Percentiles rank a stretch among this genome's conserved stretches.
Conservation (phyloP, 2,113 vertebrate genomes). For the Corapipo altera region DNA sequence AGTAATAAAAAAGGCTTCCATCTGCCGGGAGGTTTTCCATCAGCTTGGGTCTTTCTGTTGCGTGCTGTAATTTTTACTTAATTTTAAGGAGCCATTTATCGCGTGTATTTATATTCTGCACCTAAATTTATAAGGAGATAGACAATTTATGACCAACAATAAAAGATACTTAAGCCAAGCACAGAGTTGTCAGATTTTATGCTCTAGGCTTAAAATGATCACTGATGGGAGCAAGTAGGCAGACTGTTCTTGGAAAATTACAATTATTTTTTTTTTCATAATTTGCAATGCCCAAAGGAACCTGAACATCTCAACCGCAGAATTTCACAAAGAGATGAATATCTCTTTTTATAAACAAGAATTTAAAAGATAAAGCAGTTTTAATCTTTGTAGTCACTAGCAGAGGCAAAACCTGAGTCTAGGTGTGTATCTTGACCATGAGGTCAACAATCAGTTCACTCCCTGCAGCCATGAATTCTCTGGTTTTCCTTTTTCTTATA, state of each 20-base stretch:
- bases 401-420: neutral
- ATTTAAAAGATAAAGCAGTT: neutral
- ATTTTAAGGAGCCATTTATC: neutral
- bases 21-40: neutral
- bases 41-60: neutral
- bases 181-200: neutral
- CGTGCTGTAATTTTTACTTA: neutral
- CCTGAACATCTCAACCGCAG: neutral
- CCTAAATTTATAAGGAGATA: neutral
- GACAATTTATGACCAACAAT: neutral
- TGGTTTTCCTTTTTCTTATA: neutral
- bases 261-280: neutral
- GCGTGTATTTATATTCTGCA: neutral
- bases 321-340: neutral
- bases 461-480: neutral
- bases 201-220: neutral
- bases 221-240: neutral
- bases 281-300: neutral
- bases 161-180: neutral
- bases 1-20: neutral
- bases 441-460: accelerated
- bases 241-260: neutral
- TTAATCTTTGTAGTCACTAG: neutral
- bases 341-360: neutral
- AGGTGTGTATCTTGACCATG: neutral